Evolutionary conservation across 2,888 invertebrate genomes (phyloP).

Genomic region (Eupithecia pulchellata): DNA sequence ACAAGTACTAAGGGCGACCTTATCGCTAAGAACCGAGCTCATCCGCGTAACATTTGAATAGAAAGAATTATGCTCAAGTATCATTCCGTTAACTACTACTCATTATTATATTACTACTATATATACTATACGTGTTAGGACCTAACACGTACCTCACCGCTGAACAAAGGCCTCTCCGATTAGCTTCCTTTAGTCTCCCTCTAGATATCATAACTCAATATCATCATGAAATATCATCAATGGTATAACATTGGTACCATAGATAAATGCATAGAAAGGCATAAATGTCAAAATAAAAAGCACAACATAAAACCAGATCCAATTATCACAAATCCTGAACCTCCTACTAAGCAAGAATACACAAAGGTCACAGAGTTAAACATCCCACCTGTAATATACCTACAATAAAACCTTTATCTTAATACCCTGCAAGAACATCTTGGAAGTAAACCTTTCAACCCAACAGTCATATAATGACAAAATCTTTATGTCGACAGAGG

Average conservation of each 20-base stretch:
- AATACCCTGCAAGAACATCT: constrained; percentile 14
- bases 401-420: constrained; percentile 25
- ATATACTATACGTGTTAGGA: too few relatives aligned
- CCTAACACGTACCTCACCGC: too few relatives aligned
- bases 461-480: constrained; percentile 47
- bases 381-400: constrained; percentile 13
- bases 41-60: too few relatives aligned
- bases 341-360: neutral
- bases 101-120: too few relatives aligned
- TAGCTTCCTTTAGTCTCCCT: neutral
- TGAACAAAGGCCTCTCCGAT: neutral
- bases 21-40: too few relatives aligned
- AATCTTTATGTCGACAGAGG: constrained; percentile 54
- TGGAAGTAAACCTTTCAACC: constrained; percentile 32
- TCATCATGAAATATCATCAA: too few relatives aligned
- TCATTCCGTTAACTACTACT: neutral
- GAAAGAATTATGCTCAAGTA: neutral
- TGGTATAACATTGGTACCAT: too few relatives aligned
- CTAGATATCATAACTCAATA: neutral
- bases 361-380: constrained; percentile 10
- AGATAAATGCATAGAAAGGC: neutral
- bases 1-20: too few relatives aligned
- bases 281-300: neutral
- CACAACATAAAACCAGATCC: neutral
- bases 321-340: neutral